Percentiles rank a stretch among this genome's conserved stretches.
Conservation (phyloP, 2,113 vertebrate genomes). For the Leptosomus discolor region DNA sequence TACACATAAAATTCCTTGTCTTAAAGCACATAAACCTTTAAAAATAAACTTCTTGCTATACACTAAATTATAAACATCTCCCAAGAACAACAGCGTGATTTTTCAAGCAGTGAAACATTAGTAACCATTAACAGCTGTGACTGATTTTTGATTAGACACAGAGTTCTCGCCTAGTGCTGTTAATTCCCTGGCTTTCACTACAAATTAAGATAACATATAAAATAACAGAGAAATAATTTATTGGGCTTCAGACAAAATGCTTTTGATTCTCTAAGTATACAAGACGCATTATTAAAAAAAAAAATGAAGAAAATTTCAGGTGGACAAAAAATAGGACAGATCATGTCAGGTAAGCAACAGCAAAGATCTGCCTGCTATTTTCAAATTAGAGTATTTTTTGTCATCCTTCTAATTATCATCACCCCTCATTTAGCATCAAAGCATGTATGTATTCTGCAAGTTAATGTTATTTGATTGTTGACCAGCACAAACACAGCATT, state of each 20-base stretch:
- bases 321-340: not conserved
- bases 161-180: not conserved
- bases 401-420: not conserved
- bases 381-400: not conserved
- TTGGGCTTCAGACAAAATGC: not conserved
- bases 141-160: not conserved
- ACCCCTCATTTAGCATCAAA: not conserved
- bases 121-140: not conserved
- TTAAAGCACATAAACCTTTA: not conserved
- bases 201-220: not conserved
- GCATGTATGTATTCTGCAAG: not conserved
- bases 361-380: not conserved
- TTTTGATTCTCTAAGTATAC: not conserved
- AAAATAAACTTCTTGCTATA: not conserved
- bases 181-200: not conserved
- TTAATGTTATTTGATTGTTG: not conserved
- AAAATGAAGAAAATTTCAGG: not conserved
- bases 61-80: not conserved
- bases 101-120: not conserved
- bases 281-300: not conserved
- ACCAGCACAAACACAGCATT: not conserved
- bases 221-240: not conserved
- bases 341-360: not conserved
- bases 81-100: not conserved
- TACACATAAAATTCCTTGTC: not conserved